Conservation (phyloP, 2,888 invertebrate genomes). For the Eilema griseolum region DNA sequence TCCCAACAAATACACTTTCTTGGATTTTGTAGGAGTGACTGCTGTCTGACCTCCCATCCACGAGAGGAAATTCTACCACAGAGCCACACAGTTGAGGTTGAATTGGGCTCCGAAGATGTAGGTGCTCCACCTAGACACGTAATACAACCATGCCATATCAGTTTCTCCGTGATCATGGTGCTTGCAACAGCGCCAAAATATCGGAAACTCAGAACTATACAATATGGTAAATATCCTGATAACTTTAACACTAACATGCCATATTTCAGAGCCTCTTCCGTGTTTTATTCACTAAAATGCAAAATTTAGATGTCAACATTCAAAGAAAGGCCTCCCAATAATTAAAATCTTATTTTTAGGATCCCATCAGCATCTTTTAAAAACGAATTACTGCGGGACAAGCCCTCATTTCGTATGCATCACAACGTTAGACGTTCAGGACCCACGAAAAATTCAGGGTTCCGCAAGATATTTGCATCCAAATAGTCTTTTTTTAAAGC, state of each 20-base stretch:
- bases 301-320: slow-evolving; percentile 48
- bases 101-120: neutral
- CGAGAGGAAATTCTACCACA: too few relatives aligned
- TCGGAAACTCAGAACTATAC: too few relatives aligned
- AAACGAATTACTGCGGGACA: slow-evolving; percentile 64
- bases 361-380: slow-evolving; percentile 50
- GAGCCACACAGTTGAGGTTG: neutral
- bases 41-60: neutral
- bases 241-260: too few relatives aligned
- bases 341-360: slow-evolving; percentile 66
- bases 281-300: slow-evolving; percentile 10
- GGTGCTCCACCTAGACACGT: neutral
- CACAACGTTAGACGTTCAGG: slow-evolving; percentile 53
- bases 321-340: slow-evolving; percentile 66
- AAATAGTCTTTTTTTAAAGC: slow-evolving; percentile 1
- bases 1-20: too few relatives aligned
- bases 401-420: slow-evolving; percentile 73
- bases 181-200: too few relatives aligned
- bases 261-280: neutral
- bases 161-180: too few relatives aligned
- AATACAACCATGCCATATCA: too few relatives aligned
- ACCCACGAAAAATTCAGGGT: slow-evolving; percentile 54
- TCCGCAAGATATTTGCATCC: slow-evolving; percentile 28
- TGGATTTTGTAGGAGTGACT: too few relatives aligned
- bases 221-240: too few relatives aligned